Percentiles rank a stretch among this genome's conserved stretches.
Conservation (phyloP, 2,888 invertebrate species). For the Laspeyria flexula region DNA sequence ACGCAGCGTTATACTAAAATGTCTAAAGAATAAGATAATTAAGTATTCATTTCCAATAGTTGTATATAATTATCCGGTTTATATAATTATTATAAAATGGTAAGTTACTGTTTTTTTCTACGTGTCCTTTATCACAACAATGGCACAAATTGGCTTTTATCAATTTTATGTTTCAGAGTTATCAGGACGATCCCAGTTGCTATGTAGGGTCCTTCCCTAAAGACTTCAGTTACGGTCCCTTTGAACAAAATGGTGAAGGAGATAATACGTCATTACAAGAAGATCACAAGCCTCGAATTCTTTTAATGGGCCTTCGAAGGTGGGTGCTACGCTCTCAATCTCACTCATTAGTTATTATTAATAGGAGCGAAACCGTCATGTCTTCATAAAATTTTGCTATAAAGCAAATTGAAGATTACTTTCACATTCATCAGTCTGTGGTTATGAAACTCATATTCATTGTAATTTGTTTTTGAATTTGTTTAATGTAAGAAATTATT, state of each 20-base stretch:
- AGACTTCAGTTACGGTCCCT: constrained; percentile 96
- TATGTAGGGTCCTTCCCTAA: constrained; percentile 92
- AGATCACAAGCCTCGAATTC: constrained; percentile 96
- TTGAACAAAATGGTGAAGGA: constrained; percentile 92
- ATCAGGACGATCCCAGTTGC: constrained; percentile 81
- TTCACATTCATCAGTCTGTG: neutral
- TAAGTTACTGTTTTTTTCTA: constrained; percentile 17
- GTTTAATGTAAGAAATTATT: too few species aligned
- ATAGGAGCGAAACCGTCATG: neutral
- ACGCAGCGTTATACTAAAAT: constrained; percentile 37
- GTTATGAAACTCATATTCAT: too few species aligned
- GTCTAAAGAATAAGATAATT: constrained; percentile 19
- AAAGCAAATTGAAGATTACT: neutral
- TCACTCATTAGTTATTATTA: constrained; percentile 7
- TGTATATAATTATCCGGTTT: constrained; percentile 20
- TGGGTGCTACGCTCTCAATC: constrained; percentile 56
- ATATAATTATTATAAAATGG: constrained; percentile 31
- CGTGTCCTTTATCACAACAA: constrained; percentile 11
- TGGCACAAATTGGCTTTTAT: constrained; percentile 26
- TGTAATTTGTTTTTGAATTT: too few species aligned
- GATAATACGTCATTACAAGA: constrained; percentile 86
- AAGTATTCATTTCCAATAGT: constrained; percentile 14
- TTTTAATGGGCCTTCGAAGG: constrained; percentile 97
- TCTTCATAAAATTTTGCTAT: neutral
- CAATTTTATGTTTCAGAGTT: constrained; percentile 57